Base-by-base conservation (phyloP, 2,113 vertebrate species). In the Loxodonta africana region DNA sequence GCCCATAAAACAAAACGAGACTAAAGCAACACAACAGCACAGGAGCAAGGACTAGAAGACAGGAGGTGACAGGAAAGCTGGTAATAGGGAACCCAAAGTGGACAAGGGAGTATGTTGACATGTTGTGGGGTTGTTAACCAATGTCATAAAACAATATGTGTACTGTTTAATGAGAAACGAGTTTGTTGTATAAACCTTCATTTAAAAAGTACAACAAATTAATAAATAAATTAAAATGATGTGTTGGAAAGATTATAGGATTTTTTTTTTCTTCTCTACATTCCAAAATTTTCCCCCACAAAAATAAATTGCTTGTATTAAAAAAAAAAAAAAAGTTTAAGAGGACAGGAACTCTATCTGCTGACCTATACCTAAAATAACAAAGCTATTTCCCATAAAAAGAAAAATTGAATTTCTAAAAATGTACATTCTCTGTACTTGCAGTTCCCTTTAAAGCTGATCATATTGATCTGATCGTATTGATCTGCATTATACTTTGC, bases 401-500 rank as follows among this genome's bases (percentile, higher is more conserved):
- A 93, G 60, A 96, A 98, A 97, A 37, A 80, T 63, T 96, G 46
- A 30, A 98, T 93, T n/a, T 87, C 96, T 90, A 46, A 94, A 96
- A 91, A 41, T 96, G 14, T 92, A 90, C 48, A 90, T 44, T 46
- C 96, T 86, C 89, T 71, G 53, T 74, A 96, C 80, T 86, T 94
- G 87, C 96, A 98, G 97, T 97, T 97, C 88, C 95, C 91, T 96
- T 98, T 97, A 98, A 98, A 98, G 91, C 90, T 90, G 94, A 95
- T 93, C 60, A 3, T 97, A 98, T 98, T 91, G 98, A 99, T 98
- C 89, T 91, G 94, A 96, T 93, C 57, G 3, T 97, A 98, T 98
- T 91, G 98, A 99, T 98, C 96, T 90, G 87, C 85, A 88, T 89
- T 97, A 97, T 73, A 95, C 97, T 98, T 98, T 97, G 87, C 41